Conservation (phyloP, 2,113 vertebrate species). For the Uropsilus gracilis region DNA sequence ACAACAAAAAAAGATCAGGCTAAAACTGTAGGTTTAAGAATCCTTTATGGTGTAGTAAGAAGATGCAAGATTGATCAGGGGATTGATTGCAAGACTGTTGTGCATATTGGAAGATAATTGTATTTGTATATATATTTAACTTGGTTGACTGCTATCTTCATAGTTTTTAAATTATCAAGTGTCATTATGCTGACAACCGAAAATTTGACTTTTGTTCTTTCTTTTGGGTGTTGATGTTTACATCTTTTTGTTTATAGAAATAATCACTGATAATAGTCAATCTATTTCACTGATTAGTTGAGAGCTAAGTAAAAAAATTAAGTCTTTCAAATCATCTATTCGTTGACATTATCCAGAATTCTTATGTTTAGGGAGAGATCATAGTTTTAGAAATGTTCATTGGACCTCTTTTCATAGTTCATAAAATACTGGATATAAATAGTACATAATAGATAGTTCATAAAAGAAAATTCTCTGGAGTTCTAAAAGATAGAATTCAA, state of each 20-base stretch:
- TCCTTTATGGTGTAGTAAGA: neutral
- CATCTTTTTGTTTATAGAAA: neutral
- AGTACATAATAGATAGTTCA: too few relatives aligned
- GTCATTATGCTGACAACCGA: neutral
- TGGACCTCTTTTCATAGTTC: neutral
- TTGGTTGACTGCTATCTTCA: neutral
- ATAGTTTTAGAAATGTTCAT: conserved; percentile 32
- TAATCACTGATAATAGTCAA: neutral
- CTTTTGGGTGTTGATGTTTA: neutral
- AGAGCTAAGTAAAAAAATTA: neutral
- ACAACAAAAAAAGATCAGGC: neutral
- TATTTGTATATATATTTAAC: too few relatives aligned
- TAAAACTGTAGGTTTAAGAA: neutral
- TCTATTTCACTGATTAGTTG: neutral
- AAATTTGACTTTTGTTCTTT: neutral
- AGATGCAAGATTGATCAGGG: neutral
- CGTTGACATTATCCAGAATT: conserved; percentile 16
- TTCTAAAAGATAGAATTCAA: conserved; percentile 5
- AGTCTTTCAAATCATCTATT: neutral
- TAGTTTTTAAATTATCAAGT: neutral
- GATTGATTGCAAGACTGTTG: neutral
- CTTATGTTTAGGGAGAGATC: neutral
- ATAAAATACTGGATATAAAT: neutral
- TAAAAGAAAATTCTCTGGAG: neutral
- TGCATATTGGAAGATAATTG: too few relatives aligned